Conservation (phyloP, 2,797 vertebrate species). For the Naso thynnoides region DNA sequence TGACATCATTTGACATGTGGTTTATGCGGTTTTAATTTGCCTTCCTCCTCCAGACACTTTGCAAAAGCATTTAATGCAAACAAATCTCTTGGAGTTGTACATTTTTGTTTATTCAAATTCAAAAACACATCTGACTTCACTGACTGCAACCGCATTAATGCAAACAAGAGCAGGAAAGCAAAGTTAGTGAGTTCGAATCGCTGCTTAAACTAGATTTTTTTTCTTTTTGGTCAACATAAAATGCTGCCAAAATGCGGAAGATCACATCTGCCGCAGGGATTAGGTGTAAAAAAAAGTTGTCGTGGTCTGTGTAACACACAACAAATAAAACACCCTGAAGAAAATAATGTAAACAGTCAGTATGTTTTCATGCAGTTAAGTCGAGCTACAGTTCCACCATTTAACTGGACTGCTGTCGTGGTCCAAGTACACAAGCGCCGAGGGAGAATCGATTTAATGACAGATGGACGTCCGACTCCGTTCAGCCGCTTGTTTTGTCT, state of each 20-base stretch:
- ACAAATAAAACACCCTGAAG: not conserved
- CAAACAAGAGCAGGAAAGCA: not conserved
- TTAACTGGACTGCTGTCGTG: too few species aligned
- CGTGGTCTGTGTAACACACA: not conserved
- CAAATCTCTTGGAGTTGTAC: not conserved
- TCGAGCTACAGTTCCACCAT: too few species aligned
- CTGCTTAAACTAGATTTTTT: not conserved
- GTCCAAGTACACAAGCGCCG: too few species aligned
- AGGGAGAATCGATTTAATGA: too few species aligned
- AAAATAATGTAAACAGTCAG: not conserved
- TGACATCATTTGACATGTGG: constrained; percentile 17
- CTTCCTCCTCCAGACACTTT: not conserved
- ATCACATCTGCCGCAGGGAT: constrained; percentile 16
- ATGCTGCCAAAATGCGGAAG: constrained; percentile 9
- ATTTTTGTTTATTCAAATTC: not conserved
- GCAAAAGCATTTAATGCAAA: not conserved
- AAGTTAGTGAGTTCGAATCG: too few species aligned
- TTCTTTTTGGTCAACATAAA: constrained; percentile 1
- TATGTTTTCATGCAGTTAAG: too few species aligned
- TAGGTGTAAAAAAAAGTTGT: constrained; percentile 12
- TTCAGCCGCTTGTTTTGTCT: too few species aligned
- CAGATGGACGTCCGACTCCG: too few species aligned
- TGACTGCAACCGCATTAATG: not conserved
- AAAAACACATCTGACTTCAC: not conserved
- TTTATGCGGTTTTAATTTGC: constrained; percentile 7